A percentile compares a stretch with the other conserved stretches of the same genome.
phyloP scores from a whole-genome alignment of 1,140 invertebrate genomes.

The Apis florea region DNA sequence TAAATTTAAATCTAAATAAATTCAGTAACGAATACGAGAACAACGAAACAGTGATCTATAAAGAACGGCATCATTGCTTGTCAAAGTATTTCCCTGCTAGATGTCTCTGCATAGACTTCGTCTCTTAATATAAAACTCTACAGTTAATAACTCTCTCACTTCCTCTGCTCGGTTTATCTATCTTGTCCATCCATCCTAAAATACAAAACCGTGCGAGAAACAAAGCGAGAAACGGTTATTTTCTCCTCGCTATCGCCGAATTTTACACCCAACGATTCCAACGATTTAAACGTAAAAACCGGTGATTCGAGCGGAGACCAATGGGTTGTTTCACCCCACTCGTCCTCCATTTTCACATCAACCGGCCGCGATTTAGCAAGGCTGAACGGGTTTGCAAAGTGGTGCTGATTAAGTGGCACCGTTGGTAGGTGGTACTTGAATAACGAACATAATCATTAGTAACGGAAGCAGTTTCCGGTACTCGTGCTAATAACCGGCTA shows the following conservation, averaged over 20 bases:
- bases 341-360: background rate
- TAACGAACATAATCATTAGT: constrained; percentile 70
- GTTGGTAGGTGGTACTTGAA: constrained; percentile 65
- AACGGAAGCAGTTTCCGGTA: constrained; percentile 67
- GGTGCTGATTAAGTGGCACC: constrained; percentile 66
- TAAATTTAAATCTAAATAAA: too few relatives aligned
- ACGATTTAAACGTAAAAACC: background rate
- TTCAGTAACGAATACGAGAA: too few relatives aligned
- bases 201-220: background rate
- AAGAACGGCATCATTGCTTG: too few relatives aligned
- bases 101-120: too few relatives aligned
- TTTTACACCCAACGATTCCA: background rate
- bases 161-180: too few relatives aligned
- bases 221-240: background rate
- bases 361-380: background rate
- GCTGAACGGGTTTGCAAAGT: constrained; percentile 53
- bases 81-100: too few relatives aligned
- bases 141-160: too few relatives aligned
- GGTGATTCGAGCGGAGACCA: background rate
- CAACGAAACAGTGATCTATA: too few relatives aligned
- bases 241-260: background rate
- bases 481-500: constrained; percentile 66
- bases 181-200: too few relatives aligned
- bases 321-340: background rate
- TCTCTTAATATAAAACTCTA: too few relatives aligned